A percentile compares a stretch with the other conserved stretches of the same genome.
phyloP scores from a whole-genome alignment of 2,113 vertebrate genomes.

The Chelonoidis abingdonii region DNA sequence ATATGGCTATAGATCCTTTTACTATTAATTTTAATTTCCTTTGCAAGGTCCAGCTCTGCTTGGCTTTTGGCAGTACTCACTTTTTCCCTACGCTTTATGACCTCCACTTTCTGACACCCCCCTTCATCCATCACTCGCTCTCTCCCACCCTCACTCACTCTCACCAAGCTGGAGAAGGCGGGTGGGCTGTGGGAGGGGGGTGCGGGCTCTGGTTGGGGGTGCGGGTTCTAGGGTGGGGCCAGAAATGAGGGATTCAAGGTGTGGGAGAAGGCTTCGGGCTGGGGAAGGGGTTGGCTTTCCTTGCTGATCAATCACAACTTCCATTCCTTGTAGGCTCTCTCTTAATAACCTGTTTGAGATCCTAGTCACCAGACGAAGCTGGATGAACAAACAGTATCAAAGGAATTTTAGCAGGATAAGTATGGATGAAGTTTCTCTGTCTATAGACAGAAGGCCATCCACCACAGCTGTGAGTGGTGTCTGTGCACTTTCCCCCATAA shows the following conservation, averaged over 20 bases:
- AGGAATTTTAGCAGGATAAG: neutral
- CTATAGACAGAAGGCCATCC: neutral
- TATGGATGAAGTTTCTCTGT: neutral
- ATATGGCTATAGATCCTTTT: neutral
- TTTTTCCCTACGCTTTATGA: neutral
- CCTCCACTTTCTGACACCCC: no score
- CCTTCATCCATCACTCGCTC: no score
- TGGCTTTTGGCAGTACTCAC: neutral
- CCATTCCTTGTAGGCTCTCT: neutral
- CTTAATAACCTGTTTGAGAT: neutral
- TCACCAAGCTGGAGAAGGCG: no score
- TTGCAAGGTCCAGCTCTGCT: neutral
- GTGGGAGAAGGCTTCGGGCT: no score
- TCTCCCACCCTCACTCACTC: no score
- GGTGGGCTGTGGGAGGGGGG: no score
- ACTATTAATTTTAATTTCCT: neutral
- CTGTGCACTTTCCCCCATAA: accelerated
- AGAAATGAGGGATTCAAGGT: no score
- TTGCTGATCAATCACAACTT: neutral
- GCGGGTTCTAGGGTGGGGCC: no score
- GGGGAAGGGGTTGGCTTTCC: no score
- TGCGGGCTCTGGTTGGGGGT: no score
- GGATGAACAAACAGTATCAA: neutral
- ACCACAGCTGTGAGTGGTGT: accelerated
- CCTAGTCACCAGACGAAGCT: no score